These are phyloP conservation scores for Phallusia fumigata DNA, from an alignment of 23 tunicate genomes.

Conservation along the genomic window DNA sequence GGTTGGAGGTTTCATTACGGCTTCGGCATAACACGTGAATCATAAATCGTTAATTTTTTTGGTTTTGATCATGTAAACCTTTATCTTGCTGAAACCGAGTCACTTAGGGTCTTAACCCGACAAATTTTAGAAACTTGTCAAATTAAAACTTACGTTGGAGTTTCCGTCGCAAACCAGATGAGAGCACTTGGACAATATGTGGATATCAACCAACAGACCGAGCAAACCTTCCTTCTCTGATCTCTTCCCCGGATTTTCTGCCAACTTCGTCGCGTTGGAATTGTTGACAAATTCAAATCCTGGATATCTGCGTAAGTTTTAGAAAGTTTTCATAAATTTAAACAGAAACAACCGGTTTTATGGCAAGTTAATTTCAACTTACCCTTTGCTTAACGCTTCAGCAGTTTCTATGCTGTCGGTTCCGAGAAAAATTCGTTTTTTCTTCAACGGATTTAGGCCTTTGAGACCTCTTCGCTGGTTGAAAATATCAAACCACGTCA, in stretches of 20 bases:
- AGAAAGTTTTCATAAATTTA: no score
- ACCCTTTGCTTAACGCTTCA: not conserved
- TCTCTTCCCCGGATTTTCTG: not conserved
- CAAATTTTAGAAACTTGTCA: no score
- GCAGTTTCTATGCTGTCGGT: not conserved
- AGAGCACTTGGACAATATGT: not conserved
- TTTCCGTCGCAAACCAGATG: slow-evolving; percentile 19
- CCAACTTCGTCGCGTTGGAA: not conserved
- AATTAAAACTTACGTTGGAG: slow-evolving; percentile 5
- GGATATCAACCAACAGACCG: slow-evolving; percentile 8
- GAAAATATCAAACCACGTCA: not conserved
- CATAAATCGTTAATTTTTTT: no score
- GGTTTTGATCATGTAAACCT: no score
- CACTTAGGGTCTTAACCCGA: no score
- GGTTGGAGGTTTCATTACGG: no score
- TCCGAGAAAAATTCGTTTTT: not conserved
- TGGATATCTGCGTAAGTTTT: not conserved
- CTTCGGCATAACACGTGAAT: no score
- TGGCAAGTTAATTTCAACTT: not conserved
- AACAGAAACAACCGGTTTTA: no score
- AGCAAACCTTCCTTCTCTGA: not conserved
- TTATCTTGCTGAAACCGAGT: no score
- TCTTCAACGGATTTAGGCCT: not conserved
- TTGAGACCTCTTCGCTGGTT: not conserved
- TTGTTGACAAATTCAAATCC: not conserved